Evolutionary conservation across 2,797 vertebrate genomes (phyloP), one percentile per base, ranked within the genome.

Genomic region (Pipistrellus kuhlii): DNA sequence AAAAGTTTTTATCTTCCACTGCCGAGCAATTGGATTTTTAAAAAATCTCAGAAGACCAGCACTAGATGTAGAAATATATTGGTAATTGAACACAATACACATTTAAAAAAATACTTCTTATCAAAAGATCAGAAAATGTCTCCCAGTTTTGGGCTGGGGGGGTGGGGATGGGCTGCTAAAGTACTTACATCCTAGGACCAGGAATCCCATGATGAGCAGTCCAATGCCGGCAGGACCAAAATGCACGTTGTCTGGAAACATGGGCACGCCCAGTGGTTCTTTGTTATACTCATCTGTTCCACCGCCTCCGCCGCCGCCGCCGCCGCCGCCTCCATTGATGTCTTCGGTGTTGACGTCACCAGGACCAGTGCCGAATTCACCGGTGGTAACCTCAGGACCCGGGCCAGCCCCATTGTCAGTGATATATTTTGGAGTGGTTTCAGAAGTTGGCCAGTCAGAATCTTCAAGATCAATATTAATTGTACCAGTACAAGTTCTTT

Each of bases 401-500:
- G 1, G 5, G 4, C 0, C 21, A 1, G 2, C 2, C 12, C 9
- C 25, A 20, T 1, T 9, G 0, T 32, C 32, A 10, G 0, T 62
- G 14, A 4, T 38, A 14, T 77, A 35, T 1, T 27, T 27, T 20
- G 32, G 35, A 55, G 8, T 30, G 27, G 32, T 0, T 20, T 1
- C 30, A 59, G 10, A 0, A 0, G 12, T 0, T 5, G 0, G 0
- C 91, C 90, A 83, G 4, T 14, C n/a, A 91, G 20, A 38, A 72
- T 41, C 80, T 0, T 72, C 6, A 12, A 97, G 73, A 1, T 91
- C 3, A 9, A 97, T 88, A 53, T 78, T 8, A 95, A 99, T 95
- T 9, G 99, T 99, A 62, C 99, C 99, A 7, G 99, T 99, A 77
- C 98, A 98, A 55, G 99, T 99, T 89, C 98, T 98, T 69, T 97